Evolutionary conservation across 1,140 invertebrate genomes (phyloP).

Genomic region (Lerema accius): DNA sequence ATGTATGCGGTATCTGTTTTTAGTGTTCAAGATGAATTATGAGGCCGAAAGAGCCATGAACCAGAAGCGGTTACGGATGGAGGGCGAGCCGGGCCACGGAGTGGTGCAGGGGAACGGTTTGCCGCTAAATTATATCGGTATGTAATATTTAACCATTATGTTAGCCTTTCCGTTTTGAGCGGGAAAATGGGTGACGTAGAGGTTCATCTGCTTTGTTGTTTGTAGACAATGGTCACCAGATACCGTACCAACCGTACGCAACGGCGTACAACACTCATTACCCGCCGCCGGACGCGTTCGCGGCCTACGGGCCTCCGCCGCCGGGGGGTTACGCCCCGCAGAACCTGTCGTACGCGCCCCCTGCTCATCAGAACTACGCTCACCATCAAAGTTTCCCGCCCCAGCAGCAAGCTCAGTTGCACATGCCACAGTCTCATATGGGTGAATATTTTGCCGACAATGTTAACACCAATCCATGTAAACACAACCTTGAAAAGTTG

Average conservation of each 20-base stretch:
- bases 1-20: slow-evolving; percentile 64
- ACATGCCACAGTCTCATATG: slow-evolving; percentile 79
- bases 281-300: slow-evolving; percentile 77
- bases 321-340: slow-evolving; percentile 78
- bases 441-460: slow-evolving; percentile 50
- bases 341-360: slow-evolving; percentile 76
- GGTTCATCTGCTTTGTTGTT: slow-evolving; percentile 40
- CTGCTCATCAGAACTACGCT: slow-evolving; percentile 80
- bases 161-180: slow-evolving; percentile 34
- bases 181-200: slow-evolving; percentile 37
- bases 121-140: slow-evolving; percentile 81
- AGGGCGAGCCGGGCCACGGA: slow-evolving; percentile 78
- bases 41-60: slow-evolving; percentile 81
- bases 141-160: slow-evolving; percentile 34
- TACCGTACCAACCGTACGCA: slow-evolving; percentile 81
- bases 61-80: slow-evolving; percentile 81
- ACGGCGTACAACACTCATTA: slow-evolving; percentile 81
- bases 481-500: slow-evolving; percentile 15
- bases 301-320: slow-evolving; percentile 75
- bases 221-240: slow-evolving; percentile 82
- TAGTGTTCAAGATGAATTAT: slow-evolving; percentile 82
- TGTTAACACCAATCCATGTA: slow-evolving; percentile 3
- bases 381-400: slow-evolving; percentile 74
- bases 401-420: slow-evolving; percentile 75
- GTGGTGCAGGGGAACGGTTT: slow-evolving; percentile 81